Evolutionary conservation across 2,888 invertebrate genomes (phyloP), one percentile per base, ranked within the genome.

Genomic region (Gymnoscelis rufifasciata): DNA sequence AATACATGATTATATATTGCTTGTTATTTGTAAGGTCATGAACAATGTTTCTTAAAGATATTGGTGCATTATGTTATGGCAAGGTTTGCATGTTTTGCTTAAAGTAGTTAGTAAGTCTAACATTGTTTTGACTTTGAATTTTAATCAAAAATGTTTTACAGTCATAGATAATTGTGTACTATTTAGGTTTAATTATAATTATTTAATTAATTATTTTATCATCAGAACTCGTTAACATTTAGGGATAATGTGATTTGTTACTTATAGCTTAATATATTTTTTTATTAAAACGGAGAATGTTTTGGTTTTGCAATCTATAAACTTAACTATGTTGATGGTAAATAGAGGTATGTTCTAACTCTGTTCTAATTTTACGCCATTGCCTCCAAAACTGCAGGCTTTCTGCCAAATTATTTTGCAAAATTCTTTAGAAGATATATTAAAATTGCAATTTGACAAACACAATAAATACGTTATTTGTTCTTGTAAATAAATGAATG

Each of bases 1-100:
- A n/a, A 62, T 62, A 65, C 59, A 62, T 62, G 64, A 59, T 61
- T 59, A 51, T n/a, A n/a, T 66, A 68, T 64, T 59, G 66, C 62
- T 66, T 68, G 73, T 71, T 56, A 45, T 37, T 19, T 19, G 2
- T 43, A 47, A 46, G 52, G 38, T 43, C 28, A 38, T 44, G 38
- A 45, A 46, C 13, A 49, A 49, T 33, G 13, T 30, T 37, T n/a
- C 43, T 42, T 43, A 40, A 50, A n/a, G 26, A 46, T 51, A 39
- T 38, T 52, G 51, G 58, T 56, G 58, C 56, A 55, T 57, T 51
- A 52, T 43, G 43, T 47, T 47, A 44, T 47, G 43, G 48, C 50
- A 48, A 10, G 12, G 30, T 51, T 38, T 47, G 54, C 54, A 57
- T 57, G 54, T 43, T 45, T 44, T 45, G 55, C 55, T 54, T 54